A percentile compares a stretch with the other conserved stretches of the same genome.
Conservation (phyloP, 2,113 vertebrate genomes). For the Taurulus bubalis region DNA sequence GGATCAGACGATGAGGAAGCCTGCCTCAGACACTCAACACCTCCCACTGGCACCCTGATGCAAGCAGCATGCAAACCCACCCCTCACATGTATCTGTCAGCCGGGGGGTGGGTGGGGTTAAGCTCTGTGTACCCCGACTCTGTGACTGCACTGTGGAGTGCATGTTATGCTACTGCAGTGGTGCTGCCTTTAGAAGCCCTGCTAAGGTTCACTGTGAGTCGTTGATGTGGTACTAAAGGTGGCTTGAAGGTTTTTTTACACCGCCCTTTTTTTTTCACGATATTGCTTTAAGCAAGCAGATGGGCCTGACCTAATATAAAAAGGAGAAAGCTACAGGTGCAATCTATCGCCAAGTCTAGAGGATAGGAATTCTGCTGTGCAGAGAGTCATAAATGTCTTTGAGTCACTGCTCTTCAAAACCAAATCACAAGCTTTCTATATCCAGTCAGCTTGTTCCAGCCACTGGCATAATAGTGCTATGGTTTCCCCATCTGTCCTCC, state of each 20-base stretch:
- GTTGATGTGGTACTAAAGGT: slow-evolving; percentile 34
- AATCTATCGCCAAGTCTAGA: slow-evolving; percentile 58
- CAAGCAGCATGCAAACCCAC: slow-evolving; percentile 85
- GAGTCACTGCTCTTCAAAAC: slow-evolving; percentile 76
- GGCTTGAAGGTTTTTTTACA: slow-evolving; percentile 33
- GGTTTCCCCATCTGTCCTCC: slow-evolving; percentile 67
- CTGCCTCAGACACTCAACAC: slow-evolving; percentile 83
- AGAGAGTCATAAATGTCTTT: slow-evolving; percentile 65
- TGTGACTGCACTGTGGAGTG: slow-evolving; percentile 62
- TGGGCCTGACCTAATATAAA: slow-evolving; percentile 48
- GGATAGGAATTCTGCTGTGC: slow-evolving; percentile 56
- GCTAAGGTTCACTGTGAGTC: slow-evolving; percentile 54
- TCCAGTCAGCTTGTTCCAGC: slow-evolving; percentile 71
- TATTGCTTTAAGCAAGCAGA: slow-evolving; percentile 63
- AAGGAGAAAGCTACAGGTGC: slow-evolving; percentile 57
- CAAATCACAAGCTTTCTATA: slow-evolving; percentile 76
- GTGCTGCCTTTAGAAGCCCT: slow-evolving; percentile 55
- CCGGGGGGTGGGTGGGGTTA: slow-evolving; percentile 58
- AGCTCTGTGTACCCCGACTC: slow-evolving; percentile 68
- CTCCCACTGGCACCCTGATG: slow-evolving; percentile 85
- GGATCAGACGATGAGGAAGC: slow-evolving; percentile 86
- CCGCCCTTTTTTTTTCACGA: slow-evolving; percentile 21
- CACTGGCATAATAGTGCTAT: slow-evolving; percentile 65
- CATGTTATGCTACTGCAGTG: slow-evolving; percentile 53
- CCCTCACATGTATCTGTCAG: slow-evolving; percentile 79